Evolutionary conservation across 2,113 vertebrate genomes (phyloP).

Genomic region (Cricetomys ansorgei): DNA sequence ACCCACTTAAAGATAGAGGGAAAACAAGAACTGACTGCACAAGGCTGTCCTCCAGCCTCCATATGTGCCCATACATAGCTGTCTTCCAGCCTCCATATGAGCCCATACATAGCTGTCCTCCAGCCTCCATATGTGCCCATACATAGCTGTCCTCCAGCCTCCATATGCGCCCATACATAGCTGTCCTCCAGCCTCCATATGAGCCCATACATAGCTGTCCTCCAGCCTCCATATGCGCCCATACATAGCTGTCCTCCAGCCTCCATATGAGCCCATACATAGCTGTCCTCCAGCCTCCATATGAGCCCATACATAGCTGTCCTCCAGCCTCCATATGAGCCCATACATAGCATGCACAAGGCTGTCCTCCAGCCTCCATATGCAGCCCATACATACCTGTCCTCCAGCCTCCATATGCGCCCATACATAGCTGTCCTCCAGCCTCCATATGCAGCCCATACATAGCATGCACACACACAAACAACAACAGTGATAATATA

Average conservation of each 20-base stretch:
- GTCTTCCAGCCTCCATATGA: not conserved
- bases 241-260: not conserved
- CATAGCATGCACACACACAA: no score
- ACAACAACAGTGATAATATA: not conserved
- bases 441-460: not conserved
- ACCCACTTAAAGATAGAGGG: not conserved
- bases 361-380: not conserved
- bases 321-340: not conserved
- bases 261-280: not conserved
- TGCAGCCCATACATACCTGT: not conserved
- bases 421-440: not conserved
- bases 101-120: not conserved
- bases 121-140: not conserved
- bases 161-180: not conserved
- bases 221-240: not conserved
- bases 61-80: not conserved
- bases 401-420: not conserved
- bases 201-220: not conserved
- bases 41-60: not conserved
- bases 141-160: not conserved
- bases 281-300: not conserved
- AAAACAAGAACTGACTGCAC: not conserved
- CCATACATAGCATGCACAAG: not conserved
- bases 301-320: not conserved
- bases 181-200: not conserved